phyloP scores from a whole-genome alignment of 2,888 invertebrate species.

The Ethmia dodecea region DNA sequence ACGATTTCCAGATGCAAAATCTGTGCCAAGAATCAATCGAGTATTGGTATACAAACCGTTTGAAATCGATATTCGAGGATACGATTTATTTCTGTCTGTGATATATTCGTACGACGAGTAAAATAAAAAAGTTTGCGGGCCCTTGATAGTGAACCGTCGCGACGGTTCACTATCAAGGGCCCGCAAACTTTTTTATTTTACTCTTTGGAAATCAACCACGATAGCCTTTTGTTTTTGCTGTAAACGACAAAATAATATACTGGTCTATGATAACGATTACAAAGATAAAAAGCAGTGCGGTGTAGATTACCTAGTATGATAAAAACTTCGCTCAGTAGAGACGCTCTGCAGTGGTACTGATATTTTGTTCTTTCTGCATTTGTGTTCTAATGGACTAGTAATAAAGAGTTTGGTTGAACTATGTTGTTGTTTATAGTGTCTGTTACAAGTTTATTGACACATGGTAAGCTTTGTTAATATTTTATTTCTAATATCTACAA shows the following conservation, averaged over 20 bases:
- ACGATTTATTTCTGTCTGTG: constrained; percentile 39
- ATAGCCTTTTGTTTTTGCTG: constrained; percentile 31
- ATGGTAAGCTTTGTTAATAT: constrained; percentile 39
- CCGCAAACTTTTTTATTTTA: constrained; percentile 3
- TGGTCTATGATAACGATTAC: constrained; percentile 47
- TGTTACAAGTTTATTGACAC: constrained; percentile 37
- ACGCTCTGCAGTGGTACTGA: neutral
- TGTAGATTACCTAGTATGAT: constrained; percentile 58
- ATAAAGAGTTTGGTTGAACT: too few species aligned
- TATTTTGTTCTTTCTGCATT: constrained; percentile 24
- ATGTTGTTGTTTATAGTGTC: constrained; percentile 46
- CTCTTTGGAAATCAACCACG: neutral
- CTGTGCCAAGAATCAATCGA: constrained; percentile 26
- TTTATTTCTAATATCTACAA: too few species aligned
- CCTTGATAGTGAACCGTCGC: too few species aligned
- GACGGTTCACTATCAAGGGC: too few species aligned
- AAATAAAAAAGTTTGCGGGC: constrained; percentile 23
- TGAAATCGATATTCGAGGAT: constrained; percentile 22
- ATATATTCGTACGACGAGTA: constrained; percentile 16
- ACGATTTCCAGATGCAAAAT: constrained; percentile 10
- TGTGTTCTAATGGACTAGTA: constrained; percentile 22
- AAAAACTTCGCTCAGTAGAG: constrained; percentile 31
- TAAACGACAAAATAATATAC: constrained; percentile 57
- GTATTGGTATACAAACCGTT: constrained; percentile 9
- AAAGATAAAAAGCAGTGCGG: constrained; percentile 47